Evolutionary conservation across 2,797 vertebrate genomes (phyloP).

Genomic region (Dendrocincla fuliginosa): DNA sequence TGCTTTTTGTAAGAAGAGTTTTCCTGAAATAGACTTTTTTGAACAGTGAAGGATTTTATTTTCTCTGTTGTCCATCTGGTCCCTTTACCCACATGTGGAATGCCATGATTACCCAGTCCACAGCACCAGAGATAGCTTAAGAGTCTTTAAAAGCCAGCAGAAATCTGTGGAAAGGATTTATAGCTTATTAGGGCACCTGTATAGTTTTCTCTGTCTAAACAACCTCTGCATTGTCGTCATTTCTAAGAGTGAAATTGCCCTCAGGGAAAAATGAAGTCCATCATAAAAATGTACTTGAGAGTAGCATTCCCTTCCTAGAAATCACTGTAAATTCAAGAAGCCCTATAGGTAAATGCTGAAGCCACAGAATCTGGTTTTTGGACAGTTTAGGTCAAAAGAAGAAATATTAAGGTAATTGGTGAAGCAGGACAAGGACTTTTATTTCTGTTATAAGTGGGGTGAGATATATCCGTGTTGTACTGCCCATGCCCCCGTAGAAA

Average conservation of each 20-base stretch:
- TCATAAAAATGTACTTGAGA: neutral
- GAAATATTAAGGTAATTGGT: neutral
- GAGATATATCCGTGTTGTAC: neutral
- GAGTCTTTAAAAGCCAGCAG: neutral
- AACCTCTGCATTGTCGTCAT: neutral
- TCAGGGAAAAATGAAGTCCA: neutral
- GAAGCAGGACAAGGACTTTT: neutral
- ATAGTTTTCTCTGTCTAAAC: neutral
- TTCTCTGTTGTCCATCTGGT: conserved; percentile 23
- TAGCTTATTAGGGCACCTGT: neutral
- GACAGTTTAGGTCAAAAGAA: neutral
- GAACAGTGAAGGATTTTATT: conserved; percentile 2
- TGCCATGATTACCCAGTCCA: conserved; percentile 40
- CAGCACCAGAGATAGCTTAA: conserved; percentile 16
- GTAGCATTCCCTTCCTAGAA: neutral
- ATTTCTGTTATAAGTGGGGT: neutral
- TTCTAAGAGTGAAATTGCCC: neutral
- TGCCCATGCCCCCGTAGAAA: neutral
- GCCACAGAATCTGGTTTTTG: neutral
- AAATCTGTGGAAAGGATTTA: conserved; percentile 8
- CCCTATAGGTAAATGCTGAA: neutral
- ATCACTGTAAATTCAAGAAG: neutral
- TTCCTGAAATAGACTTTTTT: conserved; percentile 17
- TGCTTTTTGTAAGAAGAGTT: neutral
- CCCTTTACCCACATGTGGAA: conserved; percentile 11